Conservation (phyloP, 2,888 invertebrate genomes). For the Nezara viridula region DNA sequence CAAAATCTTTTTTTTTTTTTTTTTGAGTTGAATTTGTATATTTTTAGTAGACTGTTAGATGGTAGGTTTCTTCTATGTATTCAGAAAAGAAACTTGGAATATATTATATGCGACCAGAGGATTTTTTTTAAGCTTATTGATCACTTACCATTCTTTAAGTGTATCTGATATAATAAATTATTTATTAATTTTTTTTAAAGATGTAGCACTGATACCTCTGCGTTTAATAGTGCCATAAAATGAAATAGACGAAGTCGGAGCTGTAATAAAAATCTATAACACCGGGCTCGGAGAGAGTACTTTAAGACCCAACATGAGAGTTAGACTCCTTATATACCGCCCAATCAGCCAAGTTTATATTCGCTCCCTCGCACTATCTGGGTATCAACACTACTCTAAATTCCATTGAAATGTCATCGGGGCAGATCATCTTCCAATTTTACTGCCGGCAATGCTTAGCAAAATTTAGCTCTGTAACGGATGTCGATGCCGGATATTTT, state of each 20-base stretch:
- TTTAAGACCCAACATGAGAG: neutral
- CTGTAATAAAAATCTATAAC: neutral
- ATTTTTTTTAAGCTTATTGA: too few species aligned
- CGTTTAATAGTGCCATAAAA: neutral
- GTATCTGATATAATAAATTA: too few species aligned
- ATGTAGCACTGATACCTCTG: neutral
- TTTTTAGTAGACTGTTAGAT: too few species aligned
- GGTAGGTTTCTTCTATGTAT: too few species aligned
- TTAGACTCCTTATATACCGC: neutral
- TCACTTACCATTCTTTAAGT: too few species aligned
- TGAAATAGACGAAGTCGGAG: neutral
- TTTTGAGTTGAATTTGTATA: too few species aligned
- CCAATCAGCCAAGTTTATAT: neutral
- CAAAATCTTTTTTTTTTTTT: too few species aligned
- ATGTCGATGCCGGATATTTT: neutral
- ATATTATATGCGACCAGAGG: too few species aligned
- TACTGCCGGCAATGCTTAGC: neutral
- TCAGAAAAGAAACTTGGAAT: too few species aligned
- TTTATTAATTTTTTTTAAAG: too few species aligned
- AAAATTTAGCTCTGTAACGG: neutral
- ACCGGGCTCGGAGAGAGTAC: neutral
- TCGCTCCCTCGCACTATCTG: neutral
- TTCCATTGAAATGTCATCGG: constrained; percentile 47
- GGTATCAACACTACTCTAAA: constrained; percentile 3
- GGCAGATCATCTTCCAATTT: neutral